Base-by-base conservation (phyloP, 2,113 vertebrate species). In the Rhagologus leucostigma region DNA sequence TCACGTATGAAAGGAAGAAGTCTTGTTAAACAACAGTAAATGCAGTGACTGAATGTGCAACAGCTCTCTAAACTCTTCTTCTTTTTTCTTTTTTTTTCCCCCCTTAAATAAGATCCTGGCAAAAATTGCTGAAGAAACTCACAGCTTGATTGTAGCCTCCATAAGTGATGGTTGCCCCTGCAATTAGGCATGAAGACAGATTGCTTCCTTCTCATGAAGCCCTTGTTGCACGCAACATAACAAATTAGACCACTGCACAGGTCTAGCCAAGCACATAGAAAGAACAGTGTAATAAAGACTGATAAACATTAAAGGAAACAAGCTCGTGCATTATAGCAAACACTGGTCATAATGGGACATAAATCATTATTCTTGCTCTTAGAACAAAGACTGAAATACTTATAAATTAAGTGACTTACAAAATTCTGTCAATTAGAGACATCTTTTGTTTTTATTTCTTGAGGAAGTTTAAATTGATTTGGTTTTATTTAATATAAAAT, bases 151-250 rank as follows among this genome's bases (percentile, higher is more conserved):
- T 64, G 71, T 11, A 84, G 52, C 47, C 30, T 91, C 37, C 4
- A 7, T 76, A 59, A 96, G 30, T 87, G 89, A 95, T 83, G 60
- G 80, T 32, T 93, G 33, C 42, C 37, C 60, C 65, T 35, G 53
- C 60, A 96, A 96, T 90, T 94, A 92, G 80, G 44, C 24, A 84
- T 52, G 92, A 95, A 90, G 57, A 94, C 50, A 78, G 39, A 96
- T 39, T 94, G 55, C 44, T 83, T 96, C 76, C 73, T 93, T 67
- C 52, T 93, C 56, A 76, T 76, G 89, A 95, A 87, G 80, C 33
- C 65, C 65, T 96, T 93, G 81, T 71, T 95, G 44, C 69, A 80
- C 17, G 17, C 42, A 89, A 64, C 42, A 16, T 64, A 92, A 94
- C n/a, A 94, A 97, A 95, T 95, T 64, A 89, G 21, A 41, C 32